Evolutionary conservation across 2,888 invertebrate species (phyloP).

Genomic region (Brenthis hecate): DNA sequence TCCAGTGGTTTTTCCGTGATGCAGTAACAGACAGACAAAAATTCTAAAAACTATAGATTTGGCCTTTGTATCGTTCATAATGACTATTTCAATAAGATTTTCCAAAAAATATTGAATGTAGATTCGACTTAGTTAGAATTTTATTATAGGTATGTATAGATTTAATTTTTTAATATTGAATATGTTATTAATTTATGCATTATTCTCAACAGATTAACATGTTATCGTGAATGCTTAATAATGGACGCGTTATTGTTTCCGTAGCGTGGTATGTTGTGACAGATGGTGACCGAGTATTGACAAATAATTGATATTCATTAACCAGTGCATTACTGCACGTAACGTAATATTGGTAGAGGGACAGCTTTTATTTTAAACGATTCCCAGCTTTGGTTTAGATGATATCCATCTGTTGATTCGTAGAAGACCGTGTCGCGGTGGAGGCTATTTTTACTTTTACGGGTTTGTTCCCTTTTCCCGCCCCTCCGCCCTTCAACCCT

Average conservation of each 20-base stretch:
- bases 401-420: slow-evolving; percentile 37
- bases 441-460: slow-evolving; percentile 77
- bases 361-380: slow-evolving; percentile 2
- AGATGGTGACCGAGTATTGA: slow-evolving; percentile 56
- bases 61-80: too few species aligned
- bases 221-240: slow-evolving; percentile 47
- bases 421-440: slow-evolving; percentile 50
- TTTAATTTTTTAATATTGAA: slow-evolving; percentile 15
- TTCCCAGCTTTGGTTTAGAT: slow-evolving; percentile 21
- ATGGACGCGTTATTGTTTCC: slow-evolving; percentile 68
- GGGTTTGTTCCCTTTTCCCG: slow-evolving; percentile 67
- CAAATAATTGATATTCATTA: slow-evolving; percentile 31
- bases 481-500: slow-evolving; percentile 50
- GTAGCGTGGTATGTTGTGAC: slow-evolving; percentile 65
- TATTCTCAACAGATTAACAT: slow-evolving; percentile 29
- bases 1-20: too few species aligned
- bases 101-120: too few species aligned
- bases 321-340: slow-evolving; percentile 13
- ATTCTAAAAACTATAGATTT: too few species aligned
- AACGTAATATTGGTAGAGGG: background rate
- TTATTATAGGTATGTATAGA: too few species aligned
- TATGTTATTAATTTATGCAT: slow-evolving; percentile 41
- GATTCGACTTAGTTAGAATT: too few species aligned
- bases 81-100: too few species aligned
- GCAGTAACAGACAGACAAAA: too few species aligned